Base-by-base conservation (phyloP, 2,888 invertebrate species). In the Drosophila gaucha region DNA sequence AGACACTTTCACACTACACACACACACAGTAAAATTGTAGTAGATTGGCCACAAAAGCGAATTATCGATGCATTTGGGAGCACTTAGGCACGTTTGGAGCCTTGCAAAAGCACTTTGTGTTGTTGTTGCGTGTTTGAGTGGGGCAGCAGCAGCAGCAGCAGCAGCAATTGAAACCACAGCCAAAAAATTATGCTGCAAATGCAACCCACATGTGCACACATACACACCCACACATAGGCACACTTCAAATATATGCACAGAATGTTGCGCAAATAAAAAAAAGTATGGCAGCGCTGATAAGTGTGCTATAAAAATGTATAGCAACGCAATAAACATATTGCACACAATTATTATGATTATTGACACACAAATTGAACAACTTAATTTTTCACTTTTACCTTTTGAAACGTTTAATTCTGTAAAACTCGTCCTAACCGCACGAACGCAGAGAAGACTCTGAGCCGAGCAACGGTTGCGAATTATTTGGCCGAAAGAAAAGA, bases 401-500 rank as follows among this genome's bases (percentile, higher is more conserved):
- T n/a, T 58, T 28, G 8, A 41, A 36, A 36, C 22, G 31, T 49
- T 18, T 28, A 9, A 26, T 33, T 14, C 44, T 44, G 44, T 6
- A 55, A 54, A 58, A 46, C 6, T 56, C 83, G 84, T 89, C 88
- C 74, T 62, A 43, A 62, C 76, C 72, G 79, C 65, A 51, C 72
- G 80, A 89, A 69, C 74, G 80, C 82, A 83, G 70, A 80, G 71
- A 84, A 76, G 76, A 80, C 88, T 90, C 84, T 89, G 83, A 79
- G 50, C 57, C 67, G 56, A 78, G 36, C 16, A 31, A 18, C 36
- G 43, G 57, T 55, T 35, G 71, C 44, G 46, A 60, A 57, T 49
- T 55, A 41, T 8, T 63, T 47, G 41, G 38, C 47, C 18, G 43
- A 39, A n/a, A n/a, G n/a, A 33, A 52, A 31, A 36, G 12, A n/a